Percentiles rank a stretch among this genome's conserved stretches.
These are phyloP conservation scores for Trachemys scripta DNA, from an alignment of 2,113 vertebrate genomes.

Conservation along the genomic window DNA sequence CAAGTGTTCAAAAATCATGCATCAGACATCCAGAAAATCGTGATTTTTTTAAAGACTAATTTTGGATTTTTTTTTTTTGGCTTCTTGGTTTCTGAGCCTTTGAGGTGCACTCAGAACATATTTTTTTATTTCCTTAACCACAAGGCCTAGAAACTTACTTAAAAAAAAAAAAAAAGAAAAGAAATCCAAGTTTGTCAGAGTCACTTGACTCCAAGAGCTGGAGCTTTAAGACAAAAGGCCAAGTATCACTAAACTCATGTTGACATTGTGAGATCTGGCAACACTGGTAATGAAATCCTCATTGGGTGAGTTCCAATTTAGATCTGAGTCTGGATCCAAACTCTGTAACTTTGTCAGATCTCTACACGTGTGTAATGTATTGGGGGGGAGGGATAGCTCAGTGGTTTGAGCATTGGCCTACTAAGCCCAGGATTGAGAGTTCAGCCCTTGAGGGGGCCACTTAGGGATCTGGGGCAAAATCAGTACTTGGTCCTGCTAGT, in stretches of 20 bases:
- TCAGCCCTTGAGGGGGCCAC: too few relatives aligned
- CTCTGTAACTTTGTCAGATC: not conserved
- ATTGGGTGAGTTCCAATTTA: not conserved
- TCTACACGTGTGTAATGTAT: not conserved
- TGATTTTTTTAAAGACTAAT: not conserved
- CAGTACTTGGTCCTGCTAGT: too few relatives aligned
- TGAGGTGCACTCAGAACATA: not conserved
- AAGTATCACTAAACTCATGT: not conserved
- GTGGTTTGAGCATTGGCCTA: too few relatives aligned
- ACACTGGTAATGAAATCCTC: not conserved
- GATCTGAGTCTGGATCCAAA: not conserved
- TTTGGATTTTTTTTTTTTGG: not conserved
- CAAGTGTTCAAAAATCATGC: not conserved
- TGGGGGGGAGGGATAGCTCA: too few relatives aligned
- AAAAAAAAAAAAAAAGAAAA: not conserved
- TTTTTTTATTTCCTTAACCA: accelerated
- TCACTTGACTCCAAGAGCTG: not conserved
- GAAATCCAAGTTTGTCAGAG: not conserved
- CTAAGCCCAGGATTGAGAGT: too few relatives aligned
- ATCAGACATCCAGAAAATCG: accelerated
- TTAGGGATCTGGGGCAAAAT: too few relatives aligned
- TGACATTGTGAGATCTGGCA: not conserved
- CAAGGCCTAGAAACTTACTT: not conserved
- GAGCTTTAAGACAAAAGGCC: not conserved
- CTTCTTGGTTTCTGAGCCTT: not conserved